Base-by-base conservation (phyloP, 37 sponge, comb jelly and placozoan genomes). In the Geodia barretti region DNA sequence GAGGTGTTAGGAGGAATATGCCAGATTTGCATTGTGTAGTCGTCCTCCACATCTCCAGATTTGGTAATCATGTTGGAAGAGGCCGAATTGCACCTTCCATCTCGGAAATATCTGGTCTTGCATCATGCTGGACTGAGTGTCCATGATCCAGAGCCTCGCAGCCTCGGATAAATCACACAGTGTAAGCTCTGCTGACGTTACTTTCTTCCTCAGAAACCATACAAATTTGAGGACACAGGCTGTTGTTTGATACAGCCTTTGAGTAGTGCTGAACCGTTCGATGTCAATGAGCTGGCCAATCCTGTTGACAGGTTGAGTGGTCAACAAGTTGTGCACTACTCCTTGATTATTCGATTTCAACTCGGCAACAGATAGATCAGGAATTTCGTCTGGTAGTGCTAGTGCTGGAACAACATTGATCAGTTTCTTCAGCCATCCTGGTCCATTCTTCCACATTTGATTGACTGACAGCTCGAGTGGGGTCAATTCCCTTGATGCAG, bases 141-240 rank as follows among this genome's bases (percentile, higher is more conserved):
- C 75, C 30, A 26, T n/a, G 41, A 83, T 73, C 75, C 83, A 83
- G n/a, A 83, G 25, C 33, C 62, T 65, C 39, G 73, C 83, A 24
- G 83, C 73, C 4, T 61, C 5, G 0, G 42, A 41, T 17, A 83
- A 30, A 40, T 83, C 75, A 8, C 30, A 20, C 35, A 24, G 29
- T 70, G 81, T 68, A 20, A 79, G 72, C 36, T 80, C 62, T 58
- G 60, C 60, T 21, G 60, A 21, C 32, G 17, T 36, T n/a, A 78
- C 79, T 65, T 64, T 30, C 33, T 31, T 80, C 47, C 74, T 73
- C 64, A 83, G 64, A 25, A 73, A 26, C 21, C 39, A 41, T 25
- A 74, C 40, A 38, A 74, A 73, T 75, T 74, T 73, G 42, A 83
- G 38, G 17, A 83, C 68, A 47, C 19, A 17, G 60, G 81, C 81